These are phyloP conservation scores for Nephotettix cincticeps DNA, from an alignment of 1,140 invertebrate genomes.

Conservation along the genomic window DNA sequence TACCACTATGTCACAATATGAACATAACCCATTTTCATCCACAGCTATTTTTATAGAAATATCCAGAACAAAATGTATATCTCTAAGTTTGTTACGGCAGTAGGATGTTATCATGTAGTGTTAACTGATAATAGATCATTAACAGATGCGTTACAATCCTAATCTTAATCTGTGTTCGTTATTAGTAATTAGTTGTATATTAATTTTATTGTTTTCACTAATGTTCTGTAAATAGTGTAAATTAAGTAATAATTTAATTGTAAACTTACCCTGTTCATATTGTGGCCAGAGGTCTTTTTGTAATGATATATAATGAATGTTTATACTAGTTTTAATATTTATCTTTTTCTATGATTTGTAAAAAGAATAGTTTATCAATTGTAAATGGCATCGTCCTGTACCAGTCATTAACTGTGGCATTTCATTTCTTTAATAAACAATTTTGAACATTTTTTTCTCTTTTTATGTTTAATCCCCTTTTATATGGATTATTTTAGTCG, in stretches of 20 bases:
- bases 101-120: no score
- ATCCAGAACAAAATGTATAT: no score
- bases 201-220: neutral
- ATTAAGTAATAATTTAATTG: neutral
- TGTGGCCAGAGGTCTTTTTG: slow-evolving; percentile 16
- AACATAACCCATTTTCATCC: neutral
- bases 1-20: slow-evolving; percentile 3
- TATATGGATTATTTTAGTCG: no score
- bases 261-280: slow-evolving; percentile 17
- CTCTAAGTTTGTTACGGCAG: no score
- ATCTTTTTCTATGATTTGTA: slow-evolving; percentile 17
- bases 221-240: slow-evolving; percentile 14
- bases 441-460: neutral
- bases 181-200: no score
- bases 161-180: no score
- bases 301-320: slow-evolving; percentile 22
- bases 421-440: slow-evolving; percentile 18
- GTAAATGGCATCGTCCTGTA: neutral
- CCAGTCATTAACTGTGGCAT: slow-evolving; percentile 19
- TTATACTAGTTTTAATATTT: slow-evolving; percentile 19
- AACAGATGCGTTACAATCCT: no score
- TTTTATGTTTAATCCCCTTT: no score
- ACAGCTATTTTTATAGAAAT: no score
- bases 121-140: no score
- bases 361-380: neutral